phyloP scores from a whole-genome alignment of 2,888 invertebrate species.

The Drosophila neutralis region DNA sequence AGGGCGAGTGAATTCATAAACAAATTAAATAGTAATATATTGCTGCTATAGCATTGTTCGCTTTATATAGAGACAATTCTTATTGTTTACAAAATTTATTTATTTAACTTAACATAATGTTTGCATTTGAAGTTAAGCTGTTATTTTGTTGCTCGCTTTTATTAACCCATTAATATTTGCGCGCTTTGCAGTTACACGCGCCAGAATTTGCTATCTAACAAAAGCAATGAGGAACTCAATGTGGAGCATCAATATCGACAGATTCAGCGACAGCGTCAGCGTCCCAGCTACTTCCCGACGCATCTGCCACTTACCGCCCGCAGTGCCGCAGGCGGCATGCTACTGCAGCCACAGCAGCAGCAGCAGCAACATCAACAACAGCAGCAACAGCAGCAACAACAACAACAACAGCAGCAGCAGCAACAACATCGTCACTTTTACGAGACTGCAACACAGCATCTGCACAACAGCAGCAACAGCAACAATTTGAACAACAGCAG shows the following conservation, averaged over 20 bases:
- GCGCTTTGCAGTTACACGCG: constrained; percentile 90
- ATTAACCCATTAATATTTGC: constrained; percentile 73
- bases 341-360: constrained; percentile 55
- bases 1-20: not conserved
- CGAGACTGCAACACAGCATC: constrained; percentile 60
- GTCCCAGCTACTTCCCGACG: constrained; percentile 62
- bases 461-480: constrained; percentile 62
- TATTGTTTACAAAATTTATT: not conserved
- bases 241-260: constrained; percentile 84
- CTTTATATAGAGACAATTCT: not conserved
- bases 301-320: constrained; percentile 40
- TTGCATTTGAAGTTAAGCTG: constrained; percentile 5
- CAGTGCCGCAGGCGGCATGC: constrained; percentile 30
- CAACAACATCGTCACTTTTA: constrained; percentile 67
- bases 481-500: constrained; percentile 70
- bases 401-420: constrained; percentile 43
- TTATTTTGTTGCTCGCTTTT: constrained; percentile 44
- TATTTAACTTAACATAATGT: constrained; percentile 9
- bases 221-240: constrained; percentile 89
- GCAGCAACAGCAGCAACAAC: constrained; percentile 41
- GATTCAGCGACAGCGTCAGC: constrained; percentile 82
- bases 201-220: constrained; percentile 92
- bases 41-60: not conserved
- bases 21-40: not conserved
- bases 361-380: constrained; percentile 56